Conservation (phyloP, 2,797 vertebrate species). For the Dermochelys coriacea region DNA sequence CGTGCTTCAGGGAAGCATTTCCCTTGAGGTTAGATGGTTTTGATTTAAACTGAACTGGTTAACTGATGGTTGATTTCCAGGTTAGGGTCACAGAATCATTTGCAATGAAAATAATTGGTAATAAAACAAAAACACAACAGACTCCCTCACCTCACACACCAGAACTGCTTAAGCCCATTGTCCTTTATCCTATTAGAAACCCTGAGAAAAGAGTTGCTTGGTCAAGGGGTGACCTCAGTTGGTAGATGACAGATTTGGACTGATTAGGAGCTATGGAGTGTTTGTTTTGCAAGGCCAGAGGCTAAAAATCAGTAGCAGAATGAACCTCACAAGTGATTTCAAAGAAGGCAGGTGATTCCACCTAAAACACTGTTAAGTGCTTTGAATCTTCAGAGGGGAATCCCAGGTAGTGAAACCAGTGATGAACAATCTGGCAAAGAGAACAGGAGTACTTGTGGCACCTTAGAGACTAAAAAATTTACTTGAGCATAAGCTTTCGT, state of each 20-base stretch:
- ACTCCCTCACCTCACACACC: not conserved
- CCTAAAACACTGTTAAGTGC: not conserved
- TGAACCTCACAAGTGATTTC: not conserved
- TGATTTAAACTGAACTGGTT: not conserved
- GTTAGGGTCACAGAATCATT: not conserved
- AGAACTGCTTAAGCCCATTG: not conserved
- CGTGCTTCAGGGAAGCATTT: not conserved
- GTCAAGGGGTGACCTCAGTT: not conserved
- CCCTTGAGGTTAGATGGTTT: not conserved
- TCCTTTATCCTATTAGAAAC: not conserved
- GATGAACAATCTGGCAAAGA: not conserved
- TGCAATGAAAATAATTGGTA: slow-evolving; percentile 15
- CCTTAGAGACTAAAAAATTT: no score
- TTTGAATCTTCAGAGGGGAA: not conserved
- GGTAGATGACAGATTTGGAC: not conserved
- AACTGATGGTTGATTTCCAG: slow-evolving; percentile 25
- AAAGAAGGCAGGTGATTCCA: not conserved
- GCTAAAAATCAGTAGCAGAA: not conserved
- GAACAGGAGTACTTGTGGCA: no score
- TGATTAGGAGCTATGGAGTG: not conserved
- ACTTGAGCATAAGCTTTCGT: no score
- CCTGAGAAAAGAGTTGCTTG: not conserved
- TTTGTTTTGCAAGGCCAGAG: not conserved
- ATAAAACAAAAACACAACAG: not conserved
- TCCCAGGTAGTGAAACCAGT: not conserved